These are phyloP conservation scores for Silurus lanzhouensis DNA, from an alignment of 2,797 vertebrate species.

Conservation along the genomic window DNA sequence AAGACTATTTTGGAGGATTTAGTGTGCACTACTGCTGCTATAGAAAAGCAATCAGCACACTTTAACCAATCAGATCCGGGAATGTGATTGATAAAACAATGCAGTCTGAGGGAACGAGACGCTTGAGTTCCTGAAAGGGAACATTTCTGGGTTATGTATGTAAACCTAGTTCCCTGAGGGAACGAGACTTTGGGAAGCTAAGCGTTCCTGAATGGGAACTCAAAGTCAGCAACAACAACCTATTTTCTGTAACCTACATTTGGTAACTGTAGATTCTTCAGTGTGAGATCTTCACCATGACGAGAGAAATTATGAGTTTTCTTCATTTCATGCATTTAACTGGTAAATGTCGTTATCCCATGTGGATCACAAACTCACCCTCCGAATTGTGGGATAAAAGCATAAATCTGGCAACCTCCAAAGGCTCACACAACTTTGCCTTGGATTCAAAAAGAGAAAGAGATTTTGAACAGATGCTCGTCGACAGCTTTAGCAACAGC, in stretches of 20 bases:
- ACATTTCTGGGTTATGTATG: too few species aligned
- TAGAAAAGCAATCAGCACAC: too few species aligned
- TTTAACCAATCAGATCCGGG: too few species aligned
- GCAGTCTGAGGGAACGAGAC: too few species aligned
- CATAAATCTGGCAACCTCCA: constrained; percentile 63
- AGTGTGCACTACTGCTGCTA: too few species aligned
- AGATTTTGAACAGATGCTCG: constrained; percentile 47
- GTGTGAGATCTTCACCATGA: neutral
- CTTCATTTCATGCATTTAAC: neutral
- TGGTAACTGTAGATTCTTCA: neutral
- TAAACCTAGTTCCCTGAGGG: too few species aligned
- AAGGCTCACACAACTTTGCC: constrained; percentile 61
- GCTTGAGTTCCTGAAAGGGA: too few species aligned
- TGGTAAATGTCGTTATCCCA: constrained; percentile 15
- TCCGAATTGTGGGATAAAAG: constrained; percentile 64
- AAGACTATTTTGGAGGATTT: too few species aligned
- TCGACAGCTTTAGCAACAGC: constrained; percentile 45
- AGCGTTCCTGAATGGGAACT: too few species aligned
- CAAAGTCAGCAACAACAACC: neutral
- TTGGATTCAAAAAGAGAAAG: constrained; percentile 55
- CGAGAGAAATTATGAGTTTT: neutral
- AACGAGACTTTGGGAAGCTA: too few species aligned
- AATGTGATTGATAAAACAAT: too few species aligned
- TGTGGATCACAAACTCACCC: constrained; percentile 44
- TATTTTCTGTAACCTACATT: neutral